These are phyloP conservation scores for Patagioenas fasciata DNA, from an alignment of 2,113 vertebrate species.

Conservation along the genomic window DNA sequence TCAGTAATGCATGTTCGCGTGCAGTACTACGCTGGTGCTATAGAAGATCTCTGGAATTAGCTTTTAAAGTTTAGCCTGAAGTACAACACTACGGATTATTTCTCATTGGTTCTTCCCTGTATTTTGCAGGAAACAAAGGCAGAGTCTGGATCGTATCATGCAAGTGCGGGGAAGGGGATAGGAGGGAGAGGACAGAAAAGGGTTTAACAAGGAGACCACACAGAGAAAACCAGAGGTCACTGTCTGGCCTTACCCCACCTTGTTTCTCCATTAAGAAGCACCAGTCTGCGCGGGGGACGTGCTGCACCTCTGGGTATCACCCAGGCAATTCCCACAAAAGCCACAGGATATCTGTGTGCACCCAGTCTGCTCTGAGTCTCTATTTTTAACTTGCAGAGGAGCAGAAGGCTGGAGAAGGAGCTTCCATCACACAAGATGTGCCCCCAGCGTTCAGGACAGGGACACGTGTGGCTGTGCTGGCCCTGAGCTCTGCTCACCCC, in stretches of 20 bases:
- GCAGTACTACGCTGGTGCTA: neutral
- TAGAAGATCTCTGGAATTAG: neutral
- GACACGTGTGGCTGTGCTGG: neutral
- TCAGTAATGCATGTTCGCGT: neutral
- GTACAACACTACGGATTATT: neutral
- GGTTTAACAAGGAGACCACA: neutral
- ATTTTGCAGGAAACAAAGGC: neutral
- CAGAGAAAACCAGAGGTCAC: neutral
- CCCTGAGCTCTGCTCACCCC: neutral
- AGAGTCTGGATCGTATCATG: neutral
- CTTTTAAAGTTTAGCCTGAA: neutral
- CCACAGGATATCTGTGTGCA: neutral
- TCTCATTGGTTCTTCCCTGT: neutral
- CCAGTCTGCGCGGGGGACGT: neutral
- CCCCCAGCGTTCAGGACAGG: rapidly evolving
- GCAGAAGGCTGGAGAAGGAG: neutral
- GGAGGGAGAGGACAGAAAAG: neutral
- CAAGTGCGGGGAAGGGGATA: neutral
- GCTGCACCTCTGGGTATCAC: neutral
- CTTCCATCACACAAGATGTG: neutral
- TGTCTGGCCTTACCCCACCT: neutral
- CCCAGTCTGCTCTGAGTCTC: neutral
- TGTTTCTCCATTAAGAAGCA: neutral
- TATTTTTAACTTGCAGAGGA: neutral
- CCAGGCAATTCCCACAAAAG: rapidly evolving